These are phyloP conservation scores for Scolanthus callimorphus DNA, from an alignment of 92 coral and sea anemone genomes.

Conservation along the genomic window DNA sequence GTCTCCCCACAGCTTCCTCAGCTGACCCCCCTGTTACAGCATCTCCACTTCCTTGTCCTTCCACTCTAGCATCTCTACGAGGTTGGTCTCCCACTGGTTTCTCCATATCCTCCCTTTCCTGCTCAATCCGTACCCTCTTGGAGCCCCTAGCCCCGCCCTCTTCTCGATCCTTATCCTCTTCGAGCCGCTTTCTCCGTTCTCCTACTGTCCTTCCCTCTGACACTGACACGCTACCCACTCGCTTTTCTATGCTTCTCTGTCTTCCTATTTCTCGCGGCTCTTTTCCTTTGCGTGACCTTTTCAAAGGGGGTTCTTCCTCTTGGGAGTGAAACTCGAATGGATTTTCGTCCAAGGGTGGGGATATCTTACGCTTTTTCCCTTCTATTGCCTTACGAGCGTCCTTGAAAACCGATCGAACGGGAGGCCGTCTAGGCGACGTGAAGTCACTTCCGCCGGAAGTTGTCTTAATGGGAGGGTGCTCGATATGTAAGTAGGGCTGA, in stretches of 20 bases:
- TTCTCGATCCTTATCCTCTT: background rate
- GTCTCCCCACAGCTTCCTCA: too few species aligned
- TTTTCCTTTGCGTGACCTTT: too few species aligned
- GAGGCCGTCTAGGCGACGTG: conserved; percentile 4
- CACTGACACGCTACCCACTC: background rate
- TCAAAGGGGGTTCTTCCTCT: conserved; percentile 42
- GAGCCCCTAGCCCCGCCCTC: conserved; percentile 1
- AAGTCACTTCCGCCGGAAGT: conserved; percentile 2
- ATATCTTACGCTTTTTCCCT: background rate
- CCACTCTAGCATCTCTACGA: too few species aligned
- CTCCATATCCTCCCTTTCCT: background rate
- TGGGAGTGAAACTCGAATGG: conserved; percentile 67
- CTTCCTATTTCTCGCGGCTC: conserved; percentile 30
- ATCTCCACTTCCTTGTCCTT: too few species aligned
- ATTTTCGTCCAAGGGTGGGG: conserved; percentile 29
- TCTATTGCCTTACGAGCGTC: conserved; percentile 32
- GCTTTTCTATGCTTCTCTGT: conserved; percentile 15
- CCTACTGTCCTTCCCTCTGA: background rate
- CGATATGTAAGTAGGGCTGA: conserved; percentile 42
- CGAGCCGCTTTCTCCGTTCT: background rate
- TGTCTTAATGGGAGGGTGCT: conserved; percentile 29
- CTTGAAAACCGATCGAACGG: conserved; percentile 47
- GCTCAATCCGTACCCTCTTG: too few species aligned
- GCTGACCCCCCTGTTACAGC: too few species aligned
- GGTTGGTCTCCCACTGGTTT: background rate